These are phyloP conservation scores for Erithacus rubecula DNA, from an alignment of 2,797 vertebrate species.

Conservation along the genomic window DNA sequence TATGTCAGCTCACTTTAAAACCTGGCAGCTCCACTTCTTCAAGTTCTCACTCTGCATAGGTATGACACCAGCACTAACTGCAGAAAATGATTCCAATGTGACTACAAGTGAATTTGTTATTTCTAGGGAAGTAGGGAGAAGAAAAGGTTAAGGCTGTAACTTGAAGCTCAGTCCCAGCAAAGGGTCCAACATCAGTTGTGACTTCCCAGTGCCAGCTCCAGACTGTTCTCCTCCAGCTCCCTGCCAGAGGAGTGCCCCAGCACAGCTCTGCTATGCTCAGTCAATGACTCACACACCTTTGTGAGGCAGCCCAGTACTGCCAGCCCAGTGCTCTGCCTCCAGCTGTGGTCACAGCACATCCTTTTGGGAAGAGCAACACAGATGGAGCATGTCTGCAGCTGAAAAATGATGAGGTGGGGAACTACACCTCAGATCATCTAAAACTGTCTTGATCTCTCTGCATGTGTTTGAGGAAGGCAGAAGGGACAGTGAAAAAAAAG, in stretches of 20 bases:
- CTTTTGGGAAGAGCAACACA: neutral
- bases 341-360: neutral
- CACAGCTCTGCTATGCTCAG: neutral
- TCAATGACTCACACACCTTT: neutral
- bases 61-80: neutral
- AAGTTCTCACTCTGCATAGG: neutral
- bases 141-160: neutral
- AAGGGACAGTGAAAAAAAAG: neutral
- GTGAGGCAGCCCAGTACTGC: neutral
- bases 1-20: neutral
- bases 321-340: neutral
- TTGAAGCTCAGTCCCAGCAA: neutral
- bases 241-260: neutral
- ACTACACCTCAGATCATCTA: neutral
- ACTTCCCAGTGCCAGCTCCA: neutral
- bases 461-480: neutral
- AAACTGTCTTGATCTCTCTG: neutral
- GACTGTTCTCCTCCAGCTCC: rapidly evolving
- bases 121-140: rapidly evolving
- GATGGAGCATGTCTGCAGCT: neutral
- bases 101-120: neutral
- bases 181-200: neutral
- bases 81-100: neutral
- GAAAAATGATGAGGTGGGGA: neutral
- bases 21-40: neutral